These are phyloP conservation scores for Antheraea assamensis DNA, from an alignment of 2,888 invertebrate genomes.

Conservation along the genomic window DNA sequence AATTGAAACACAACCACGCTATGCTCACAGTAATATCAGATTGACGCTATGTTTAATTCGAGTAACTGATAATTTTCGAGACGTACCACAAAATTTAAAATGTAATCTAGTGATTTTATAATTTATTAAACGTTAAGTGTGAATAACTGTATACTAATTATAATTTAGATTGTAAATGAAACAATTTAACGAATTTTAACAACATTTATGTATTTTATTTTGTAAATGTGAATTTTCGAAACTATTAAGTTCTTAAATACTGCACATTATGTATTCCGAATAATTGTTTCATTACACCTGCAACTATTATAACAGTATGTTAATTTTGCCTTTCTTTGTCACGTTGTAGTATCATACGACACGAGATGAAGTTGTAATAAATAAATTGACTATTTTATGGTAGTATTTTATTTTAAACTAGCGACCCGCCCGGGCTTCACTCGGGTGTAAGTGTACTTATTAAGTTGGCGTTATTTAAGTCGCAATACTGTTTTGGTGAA, in stretches of 20 bases:
- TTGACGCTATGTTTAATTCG: background rate
- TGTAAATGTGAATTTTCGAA: background rate
- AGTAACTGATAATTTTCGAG: background rate
- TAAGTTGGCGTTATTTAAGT: too few species aligned
- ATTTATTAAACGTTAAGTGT: background rate
- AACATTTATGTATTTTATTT: background rate
- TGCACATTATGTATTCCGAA: background rate
- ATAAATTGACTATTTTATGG: slow-evolving; percentile 74
- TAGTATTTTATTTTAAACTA: slow-evolving; percentile 47
- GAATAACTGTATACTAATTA: slow-evolving; percentile 12
- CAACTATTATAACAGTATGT: background rate
- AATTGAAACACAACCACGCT: background rate
- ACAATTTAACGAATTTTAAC: slow-evolving; percentile 7
- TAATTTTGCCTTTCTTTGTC: slow-evolving; percentile 3
- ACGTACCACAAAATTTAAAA: background rate
- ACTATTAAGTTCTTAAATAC: background rate
- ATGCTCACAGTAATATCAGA: background rate
- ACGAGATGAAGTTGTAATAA: slow-evolving; percentile 55
- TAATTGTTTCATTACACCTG: background rate
- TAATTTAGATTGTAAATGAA: slow-evolving; percentile 1
- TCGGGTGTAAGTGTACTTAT: background rate
- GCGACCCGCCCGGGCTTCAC: background rate
- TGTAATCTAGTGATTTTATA: background rate
- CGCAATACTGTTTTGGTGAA: too few species aligned
- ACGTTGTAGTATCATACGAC: slow-evolving; percentile 35